Evolutionary conservation across 2,797 vertebrate species (phyloP).

Genomic region (Protosalanx chinensis): DNA sequence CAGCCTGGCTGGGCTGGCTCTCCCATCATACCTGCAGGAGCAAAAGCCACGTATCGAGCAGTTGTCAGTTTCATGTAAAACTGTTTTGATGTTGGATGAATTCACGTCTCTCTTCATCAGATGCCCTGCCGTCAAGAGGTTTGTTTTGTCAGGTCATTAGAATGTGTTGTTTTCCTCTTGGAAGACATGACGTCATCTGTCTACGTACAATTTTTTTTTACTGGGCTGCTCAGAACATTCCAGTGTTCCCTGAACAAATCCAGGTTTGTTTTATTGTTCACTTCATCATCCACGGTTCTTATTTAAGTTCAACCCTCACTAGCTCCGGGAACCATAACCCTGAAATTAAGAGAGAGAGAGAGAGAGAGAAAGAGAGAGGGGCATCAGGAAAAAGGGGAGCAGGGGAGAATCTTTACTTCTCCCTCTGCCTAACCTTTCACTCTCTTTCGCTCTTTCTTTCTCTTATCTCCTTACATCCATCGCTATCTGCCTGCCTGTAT

Average conservation of each 20-base stretch:
- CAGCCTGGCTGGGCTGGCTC: background rate
- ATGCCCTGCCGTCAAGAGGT: no score
- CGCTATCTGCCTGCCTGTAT: no score
- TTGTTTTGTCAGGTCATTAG: no score
- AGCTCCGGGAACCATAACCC: constrained; percentile 14
- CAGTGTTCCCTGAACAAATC: background rate
- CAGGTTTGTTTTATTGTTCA: constrained; percentile 5
- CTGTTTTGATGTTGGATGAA: no score
- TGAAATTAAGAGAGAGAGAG: constrained; percentile 2
- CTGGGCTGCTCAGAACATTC: background rate
- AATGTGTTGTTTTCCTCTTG: no score
- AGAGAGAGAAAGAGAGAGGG: background rate
- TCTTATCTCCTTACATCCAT: background rate
- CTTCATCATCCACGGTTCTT: constrained; percentile 25
- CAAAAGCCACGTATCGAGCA: no score
- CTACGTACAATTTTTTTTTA: background rate
- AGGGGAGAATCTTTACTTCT: background rate
- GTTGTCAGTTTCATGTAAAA: no score
- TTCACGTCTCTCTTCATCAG: no score
- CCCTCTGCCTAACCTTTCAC: background rate
- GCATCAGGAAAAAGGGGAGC: no score
- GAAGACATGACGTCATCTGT: no score
- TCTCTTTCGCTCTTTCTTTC: background rate
- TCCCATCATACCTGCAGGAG: background rate
- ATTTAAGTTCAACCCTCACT: constrained; percentile 13